Evolutionary conservation across 1,140 invertebrate genomes (phyloP), one percentile per base, ranked within the genome.

Genomic region (Drosophila murphyi): DNA sequence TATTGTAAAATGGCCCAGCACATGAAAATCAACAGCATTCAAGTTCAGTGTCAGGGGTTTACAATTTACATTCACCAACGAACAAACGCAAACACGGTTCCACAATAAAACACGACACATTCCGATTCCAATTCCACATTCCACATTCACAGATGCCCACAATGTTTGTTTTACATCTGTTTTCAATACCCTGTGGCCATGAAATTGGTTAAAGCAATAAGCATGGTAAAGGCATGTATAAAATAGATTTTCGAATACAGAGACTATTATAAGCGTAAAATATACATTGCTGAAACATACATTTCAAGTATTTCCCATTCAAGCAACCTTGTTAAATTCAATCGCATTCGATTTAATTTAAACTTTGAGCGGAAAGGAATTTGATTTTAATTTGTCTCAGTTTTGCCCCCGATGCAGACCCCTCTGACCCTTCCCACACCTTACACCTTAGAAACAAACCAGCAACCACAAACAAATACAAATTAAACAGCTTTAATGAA

Each of bases 11-110:
- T 56, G 20, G 7, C 37, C 43, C 37, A 56, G 4, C 0, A 78
- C 71, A 75, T 67, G 47, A 82, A 78, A 71, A 70, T 71, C 68
- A 69, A 43, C 47, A 41, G 34, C 56, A 28, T 67, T 69, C 78
- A 86, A 86, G 78, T 86, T 86, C 78, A 86, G 59, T 72, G 82
- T 82, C 82, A 86, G 82, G 75, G 82, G 52, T 52, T 45, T 32
- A 55, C 48, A 50, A 59, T 59, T 20, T 32, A 12, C 54, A 56
- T 29, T 41, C 43, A 61, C 31, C 12, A 29, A 0, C 29, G n/a
- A 60, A 61, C 6, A 41, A 43, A 39, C 37, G 20, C 51, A 54
- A 45, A 12, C 43, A 12, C 43, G 32, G 20, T 12, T 28, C 20
- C 5, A 55, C n/a, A 7, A 37, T 55, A 61, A 41, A 60, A 47